Conservation (phyloP, 2,797 vertebrate genomes). For the Pachyuromys duprasi region DNA sequence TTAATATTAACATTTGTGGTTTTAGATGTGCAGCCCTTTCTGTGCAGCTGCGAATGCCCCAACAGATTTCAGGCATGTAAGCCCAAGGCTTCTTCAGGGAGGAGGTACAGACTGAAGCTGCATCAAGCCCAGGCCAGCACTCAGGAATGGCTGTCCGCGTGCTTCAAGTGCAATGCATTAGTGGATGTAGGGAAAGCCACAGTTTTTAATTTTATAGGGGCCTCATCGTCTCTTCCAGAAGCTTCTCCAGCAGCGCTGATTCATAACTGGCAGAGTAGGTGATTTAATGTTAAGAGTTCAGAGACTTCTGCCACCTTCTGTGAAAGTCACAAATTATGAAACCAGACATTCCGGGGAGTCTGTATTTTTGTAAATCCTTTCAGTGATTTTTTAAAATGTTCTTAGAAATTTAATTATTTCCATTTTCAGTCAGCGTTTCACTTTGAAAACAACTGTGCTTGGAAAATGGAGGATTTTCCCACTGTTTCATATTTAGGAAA, state of each 20-base stretch:
- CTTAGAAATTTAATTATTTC: not conserved
- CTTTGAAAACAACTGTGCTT: not conserved
- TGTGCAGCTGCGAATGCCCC: not conserved
- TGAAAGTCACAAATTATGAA: constrained; percentile 9
- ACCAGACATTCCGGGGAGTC: not conserved
- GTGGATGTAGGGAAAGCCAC: not conserved
- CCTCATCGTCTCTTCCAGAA: not conserved
- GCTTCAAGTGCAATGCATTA: not conserved
- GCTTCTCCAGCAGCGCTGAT: not conserved
- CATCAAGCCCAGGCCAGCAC: not conserved
- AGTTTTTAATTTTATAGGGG: not conserved
- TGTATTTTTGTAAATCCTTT: not conserved
- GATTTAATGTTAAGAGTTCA: not conserved
- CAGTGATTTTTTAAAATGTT: not conserved
- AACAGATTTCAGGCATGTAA: accelerated
- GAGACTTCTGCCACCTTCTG: not conserved
- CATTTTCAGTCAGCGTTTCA: not conserved
- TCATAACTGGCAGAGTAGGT: not conserved
- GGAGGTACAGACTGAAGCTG: too few species aligned
- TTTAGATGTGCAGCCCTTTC: not conserved
- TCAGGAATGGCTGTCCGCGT: not conserved
- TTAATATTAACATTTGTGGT: not conserved
- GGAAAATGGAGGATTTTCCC: not conserved
- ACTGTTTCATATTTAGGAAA: not conserved
- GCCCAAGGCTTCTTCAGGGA: not conserved